Base-by-base conservation (phyloP, 2,113 vertebrate genomes). In the Myocastor coypus region DNA sequence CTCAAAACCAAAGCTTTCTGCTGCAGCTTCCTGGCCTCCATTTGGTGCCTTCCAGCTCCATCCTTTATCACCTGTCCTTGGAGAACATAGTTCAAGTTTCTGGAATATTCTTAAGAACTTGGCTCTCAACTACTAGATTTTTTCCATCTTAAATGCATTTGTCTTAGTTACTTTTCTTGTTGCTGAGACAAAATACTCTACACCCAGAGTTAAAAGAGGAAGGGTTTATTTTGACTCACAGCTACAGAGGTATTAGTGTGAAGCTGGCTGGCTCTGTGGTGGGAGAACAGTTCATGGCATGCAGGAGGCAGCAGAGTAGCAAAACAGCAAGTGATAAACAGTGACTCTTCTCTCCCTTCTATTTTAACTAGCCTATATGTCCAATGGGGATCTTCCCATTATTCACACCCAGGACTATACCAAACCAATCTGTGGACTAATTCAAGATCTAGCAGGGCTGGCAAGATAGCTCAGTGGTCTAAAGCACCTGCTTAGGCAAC, bases 91-190 rank as follows among this genome's bases (percentile, higher is more conserved):
- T 37, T 93, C 61, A 78, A 59, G 5, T 90, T 95, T 80, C 40
- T 88, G 66, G 86, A 83, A 77, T 52, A 78, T 40, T 68, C 19
- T 85, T 93, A n/a, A 66, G 59, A 93, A 87, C 55, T 71, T 97
- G 73, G 86, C 32, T 80, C 32, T 94, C 69, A 94, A 59, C 40
- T 82, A 64, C 14, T 84, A 95, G 34, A 85, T 71, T 92, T 14
- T 59, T 91, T 52, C 59, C 82, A 20, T 77, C 57, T 94, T 94
- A 73, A 96, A 96, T 83, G 14, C 34, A 81, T 82, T 59, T 96
- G 92, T 55, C 55, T 42, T 75, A 75, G 24, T 75, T 42, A 20
- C 37, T n/a, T 75, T 26, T 42, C 24, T 75, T 40, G 5, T 42
- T 75, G 24, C 73, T 75, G 73, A 77, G 73, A 77, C 42, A 50